These are phyloP conservation scores for Lottia gigantea DNA, from an alignment of 2,888 invertebrate species.

Conservation along the genomic window DNA sequence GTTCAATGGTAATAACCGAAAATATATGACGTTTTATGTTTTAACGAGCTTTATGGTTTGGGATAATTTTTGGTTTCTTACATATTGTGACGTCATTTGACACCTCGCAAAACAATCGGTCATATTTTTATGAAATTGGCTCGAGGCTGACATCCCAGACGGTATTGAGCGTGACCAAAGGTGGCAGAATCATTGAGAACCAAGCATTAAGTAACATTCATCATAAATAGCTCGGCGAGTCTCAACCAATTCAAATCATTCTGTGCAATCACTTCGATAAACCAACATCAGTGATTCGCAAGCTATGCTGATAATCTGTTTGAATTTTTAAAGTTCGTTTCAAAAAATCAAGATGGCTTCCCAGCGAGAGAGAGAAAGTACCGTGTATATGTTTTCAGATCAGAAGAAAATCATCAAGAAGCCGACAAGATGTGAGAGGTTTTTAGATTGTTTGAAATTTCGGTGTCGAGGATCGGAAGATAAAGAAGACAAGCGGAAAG, in stretches of 20 bases:
- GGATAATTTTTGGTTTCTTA: background rate
- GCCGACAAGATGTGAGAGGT: background rate
- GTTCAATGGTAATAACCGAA: no score
- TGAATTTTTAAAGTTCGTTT: background rate
- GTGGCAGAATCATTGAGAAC: background rate
- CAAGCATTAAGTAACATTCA: no score
- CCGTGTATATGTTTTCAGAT: background rate
- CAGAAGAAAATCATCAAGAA: background rate
- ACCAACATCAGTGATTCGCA: no score
- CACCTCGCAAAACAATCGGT: conserved; percentile 9
- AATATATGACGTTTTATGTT: no score
- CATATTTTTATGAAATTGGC: conserved; percentile 1
- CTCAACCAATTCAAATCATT: no score
- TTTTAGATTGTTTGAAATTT: background rate
- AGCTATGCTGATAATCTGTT: no score
- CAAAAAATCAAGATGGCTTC: background rate
- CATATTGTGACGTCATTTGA: conserved; percentile 7
- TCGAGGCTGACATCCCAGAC: background rate
- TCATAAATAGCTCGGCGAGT: no score
- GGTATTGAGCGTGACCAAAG: background rate
- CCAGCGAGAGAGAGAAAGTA: background rate
- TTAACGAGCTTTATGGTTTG: no score
- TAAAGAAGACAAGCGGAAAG: conserved; percentile 19
- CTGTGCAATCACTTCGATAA: no score
- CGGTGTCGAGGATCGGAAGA: conserved; percentile 67